Percentiles rank a stretch among this genome's conserved stretches.
Conservation (phyloP, 64 coral and sea anemone genomes). For the Actinia equina region DNA sequence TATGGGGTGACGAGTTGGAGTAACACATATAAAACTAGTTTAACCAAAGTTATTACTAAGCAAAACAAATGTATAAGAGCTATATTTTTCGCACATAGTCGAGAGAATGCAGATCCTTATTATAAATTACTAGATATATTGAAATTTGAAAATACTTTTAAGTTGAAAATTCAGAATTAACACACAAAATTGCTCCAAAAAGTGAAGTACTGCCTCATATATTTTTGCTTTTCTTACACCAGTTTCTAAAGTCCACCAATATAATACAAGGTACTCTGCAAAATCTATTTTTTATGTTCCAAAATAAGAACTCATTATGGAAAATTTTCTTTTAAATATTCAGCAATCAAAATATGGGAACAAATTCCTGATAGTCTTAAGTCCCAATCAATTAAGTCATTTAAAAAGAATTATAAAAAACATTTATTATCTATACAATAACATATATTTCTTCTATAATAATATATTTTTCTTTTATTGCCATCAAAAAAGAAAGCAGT, state of each 20-base stretch:
- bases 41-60: too few relatives aligned
- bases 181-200: background rate
- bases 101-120: background rate
- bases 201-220: conserved; percentile 21
- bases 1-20: too few relatives aligned
- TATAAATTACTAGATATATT: too few relatives aligned
- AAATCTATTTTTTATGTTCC: conserved; percentile 33
- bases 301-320: conserved; percentile 42
- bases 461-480: too few relatives aligned
- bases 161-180: background rate
- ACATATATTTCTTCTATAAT: too few relatives aligned
- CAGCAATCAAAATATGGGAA: conserved; percentile 43
- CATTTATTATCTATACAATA: background rate
- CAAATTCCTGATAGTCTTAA: conserved; percentile 10
- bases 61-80: background rate
- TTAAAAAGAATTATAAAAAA: conserved; percentile 27
- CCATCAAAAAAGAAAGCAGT: too few relatives aligned
- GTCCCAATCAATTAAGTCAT: conserved; percentile 1
- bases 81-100: background rate
- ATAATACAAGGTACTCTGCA: conserved; percentile 37
- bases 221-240: conserved; percentile 40
- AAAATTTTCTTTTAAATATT: conserved; percentile 44
- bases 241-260: conserved; percentile 48
- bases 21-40: too few relatives aligned
- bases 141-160: background rate